A percentile compares a stretch with the other conserved stretches of the same genome.
Evolutionary conservation across 1,140 invertebrate genomes (phyloP).

Genomic region (Macrotrachela quadricornifera): DNA sequence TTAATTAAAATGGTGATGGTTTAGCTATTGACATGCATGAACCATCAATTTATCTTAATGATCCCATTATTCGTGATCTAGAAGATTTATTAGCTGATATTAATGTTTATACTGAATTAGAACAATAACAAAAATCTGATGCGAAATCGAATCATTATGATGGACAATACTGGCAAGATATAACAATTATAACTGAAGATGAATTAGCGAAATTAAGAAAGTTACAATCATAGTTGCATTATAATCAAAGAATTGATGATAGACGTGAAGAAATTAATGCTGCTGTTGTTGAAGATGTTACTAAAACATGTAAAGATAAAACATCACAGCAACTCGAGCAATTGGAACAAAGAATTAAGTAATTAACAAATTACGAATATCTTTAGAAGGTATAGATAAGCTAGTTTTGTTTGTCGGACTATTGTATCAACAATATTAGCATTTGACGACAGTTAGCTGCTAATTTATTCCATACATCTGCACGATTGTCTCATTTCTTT

Average conservation of each 20-base stretch:
- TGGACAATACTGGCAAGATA: conserved; percentile 69
- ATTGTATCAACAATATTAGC: too few species aligned
- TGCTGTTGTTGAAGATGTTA: too few species aligned
- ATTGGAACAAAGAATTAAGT: too few species aligned
- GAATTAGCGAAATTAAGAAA: conserved; percentile 65
- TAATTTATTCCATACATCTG: too few species aligned
- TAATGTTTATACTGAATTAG: conserved; percentile 42
- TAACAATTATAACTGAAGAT: conserved; percentile 81
- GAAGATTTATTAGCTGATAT: conserved; percentile 94
- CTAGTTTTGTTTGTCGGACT: too few species aligned
- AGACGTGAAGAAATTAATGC: too few species aligned
- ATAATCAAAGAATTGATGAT: conserved; percentile 24
- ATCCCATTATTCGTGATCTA: conserved; percentile 68
- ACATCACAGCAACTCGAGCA: too few species aligned
- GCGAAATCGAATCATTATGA: conserved; percentile 43
- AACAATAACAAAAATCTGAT: conserved; percentile 56
- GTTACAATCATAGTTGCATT: conserved; percentile 31
- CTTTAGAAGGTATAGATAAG: too few species aligned
- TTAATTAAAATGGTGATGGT: conserved; percentile 59
- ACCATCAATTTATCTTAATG: conserved; percentile 82
- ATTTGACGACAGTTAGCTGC: too few species aligned
- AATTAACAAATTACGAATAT: too few species aligned
- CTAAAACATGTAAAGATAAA: too few species aligned
- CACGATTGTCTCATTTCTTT: too few species aligned
- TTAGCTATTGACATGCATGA: conserved; percentile 81